Evolutionary conservation across 2,888 invertebrate species (phyloP).

Genomic region (Drosophila diplacantha): DNA sequence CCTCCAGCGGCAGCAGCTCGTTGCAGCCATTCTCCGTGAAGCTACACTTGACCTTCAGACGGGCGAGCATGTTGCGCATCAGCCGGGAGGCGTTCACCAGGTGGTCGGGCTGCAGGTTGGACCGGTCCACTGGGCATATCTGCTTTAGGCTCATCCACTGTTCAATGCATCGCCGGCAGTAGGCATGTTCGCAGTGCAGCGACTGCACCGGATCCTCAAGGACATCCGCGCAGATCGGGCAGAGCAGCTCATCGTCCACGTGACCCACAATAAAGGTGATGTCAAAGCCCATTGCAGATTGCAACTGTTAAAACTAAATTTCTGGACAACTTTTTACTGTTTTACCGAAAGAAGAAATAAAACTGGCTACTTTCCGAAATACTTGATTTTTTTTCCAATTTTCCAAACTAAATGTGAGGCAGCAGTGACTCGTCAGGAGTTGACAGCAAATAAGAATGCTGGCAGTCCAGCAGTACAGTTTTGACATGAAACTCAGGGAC

Average conservation of each 20-base stretch:
- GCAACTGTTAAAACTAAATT: constrained; percentile 1
- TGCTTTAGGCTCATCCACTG: constrained; percentile 54
- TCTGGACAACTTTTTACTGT: constrained; percentile 2
- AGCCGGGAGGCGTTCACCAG: constrained; percentile 49
- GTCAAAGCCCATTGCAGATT: constrained; percentile 54
- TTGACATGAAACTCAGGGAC: neutral
- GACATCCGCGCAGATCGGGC: constrained; percentile 57
- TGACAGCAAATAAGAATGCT: constrained; percentile 1
- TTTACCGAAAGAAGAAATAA: constrained; percentile 13
- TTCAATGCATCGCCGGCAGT: constrained; percentile 52
- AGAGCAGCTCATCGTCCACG: constrained; percentile 59
- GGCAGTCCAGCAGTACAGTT: neutral
- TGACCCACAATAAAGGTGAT: constrained; percentile 44
- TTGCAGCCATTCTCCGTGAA: constrained; percentile 49
- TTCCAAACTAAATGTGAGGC: constrained; percentile 49
- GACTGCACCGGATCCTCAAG: constrained; percentile 60
- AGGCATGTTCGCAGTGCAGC: constrained; percentile 52
- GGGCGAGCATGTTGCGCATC: constrained; percentile 59
- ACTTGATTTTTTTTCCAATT: constrained; percentile 40
- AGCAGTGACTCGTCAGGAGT: neutral
- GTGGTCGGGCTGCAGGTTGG: constrained; percentile 30
- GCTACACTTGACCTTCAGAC: constrained; percentile 50
- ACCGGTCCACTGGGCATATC: constrained; percentile 57
- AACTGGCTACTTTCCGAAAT: constrained; percentile 18
- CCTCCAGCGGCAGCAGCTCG: constrained; percentile 26